A percentile compares a stretch with the other conserved stretches of the same genome.
Evolutionary conservation across 2,888 invertebrate species (phyloP).

Genomic region (Gnatocerus cornutus): DNA sequence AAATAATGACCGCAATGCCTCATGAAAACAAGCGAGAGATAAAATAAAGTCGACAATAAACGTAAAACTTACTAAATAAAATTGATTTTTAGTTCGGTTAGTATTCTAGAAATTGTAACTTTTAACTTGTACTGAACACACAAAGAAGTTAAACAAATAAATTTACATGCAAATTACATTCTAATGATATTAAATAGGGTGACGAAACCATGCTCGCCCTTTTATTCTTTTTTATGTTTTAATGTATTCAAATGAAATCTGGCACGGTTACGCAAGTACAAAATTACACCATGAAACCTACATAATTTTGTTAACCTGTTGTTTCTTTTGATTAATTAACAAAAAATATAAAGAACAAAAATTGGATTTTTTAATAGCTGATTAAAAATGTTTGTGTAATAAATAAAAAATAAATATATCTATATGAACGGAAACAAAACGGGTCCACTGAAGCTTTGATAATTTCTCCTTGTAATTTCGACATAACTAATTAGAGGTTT

Average conservation of each 20-base stretch:
- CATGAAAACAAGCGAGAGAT: no score
- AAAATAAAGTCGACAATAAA: no score
- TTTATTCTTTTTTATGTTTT: constrained; percentile 1
- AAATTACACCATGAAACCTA: not conserved
- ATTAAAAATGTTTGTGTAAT: no score
- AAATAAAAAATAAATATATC: no score
- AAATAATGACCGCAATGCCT: no score
- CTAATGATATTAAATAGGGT: constrained; percentile 4
- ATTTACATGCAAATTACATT: constrained; percentile 2
- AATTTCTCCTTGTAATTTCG: not conserved
- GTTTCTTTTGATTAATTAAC: not conserved
- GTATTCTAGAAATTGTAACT: constrained; percentile 1
- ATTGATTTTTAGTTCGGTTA: no score
- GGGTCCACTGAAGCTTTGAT: not conserved
- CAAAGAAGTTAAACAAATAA: not conserved
- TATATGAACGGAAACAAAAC: no score
- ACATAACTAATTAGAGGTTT: constrained; percentile 6
- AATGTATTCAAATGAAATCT: constrained; percentile 2
- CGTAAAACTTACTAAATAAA: no score
- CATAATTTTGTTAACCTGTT: not conserved
- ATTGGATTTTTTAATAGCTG: no score
- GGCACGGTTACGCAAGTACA: constrained; percentile 1
- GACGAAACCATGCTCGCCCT: constrained; percentile 1
- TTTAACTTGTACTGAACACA: not conserved
- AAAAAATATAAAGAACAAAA: no score